A percentile compares a stretch with the other conserved stretches of the same genome.
These are phyloP conservation scores for Sisor rabdophorus DNA, from an alignment of 2,113 vertebrate genomes.

Conservation along the genomic window DNA sequence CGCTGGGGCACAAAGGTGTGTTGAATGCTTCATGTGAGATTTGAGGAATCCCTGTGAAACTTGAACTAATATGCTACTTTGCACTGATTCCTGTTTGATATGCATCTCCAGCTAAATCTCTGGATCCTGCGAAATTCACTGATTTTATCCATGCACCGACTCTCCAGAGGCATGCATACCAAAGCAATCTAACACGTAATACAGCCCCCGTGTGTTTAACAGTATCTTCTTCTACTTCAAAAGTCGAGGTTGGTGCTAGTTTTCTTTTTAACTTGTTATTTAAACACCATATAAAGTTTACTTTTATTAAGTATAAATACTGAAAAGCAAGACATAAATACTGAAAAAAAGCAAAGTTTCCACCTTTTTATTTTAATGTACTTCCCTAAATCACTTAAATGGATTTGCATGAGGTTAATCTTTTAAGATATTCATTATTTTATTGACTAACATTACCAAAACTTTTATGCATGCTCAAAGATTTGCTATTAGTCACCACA, in stretches of 20 bases:
- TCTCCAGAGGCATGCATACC: constrained; percentile 53
- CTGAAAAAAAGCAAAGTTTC: constrained; percentile 30
- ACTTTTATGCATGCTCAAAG: neutral
- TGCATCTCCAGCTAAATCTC: constrained; percentile 58
- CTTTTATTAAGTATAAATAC: constrained; percentile 41
- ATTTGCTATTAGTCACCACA: neutral
- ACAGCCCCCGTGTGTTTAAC: constrained; percentile 68
- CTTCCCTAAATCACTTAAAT: constrained; percentile 24
- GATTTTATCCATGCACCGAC: constrained; percentile 65
- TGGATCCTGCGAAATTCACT: constrained; percentile 66
- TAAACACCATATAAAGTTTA: constrained; percentile 2
- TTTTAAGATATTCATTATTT: constrained; percentile 21
- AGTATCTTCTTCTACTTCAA: constrained; percentile 58
- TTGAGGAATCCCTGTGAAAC: constrained; percentile 40
- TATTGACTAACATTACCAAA: neutral
- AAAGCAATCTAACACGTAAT: constrained; percentile 63
- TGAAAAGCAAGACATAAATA: constrained; percentile 42
- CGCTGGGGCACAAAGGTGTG: constrained; percentile 16
- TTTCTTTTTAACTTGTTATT: constrained; percentile 13
- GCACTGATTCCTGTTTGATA: constrained; percentile 62
- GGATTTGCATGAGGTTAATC: constrained; percentile 16
- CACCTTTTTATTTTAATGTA: constrained; percentile 32
- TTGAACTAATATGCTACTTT: constrained; percentile 43
- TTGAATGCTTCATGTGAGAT: constrained; percentile 28
- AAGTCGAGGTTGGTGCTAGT: constrained; percentile 48